Conservation (phyloP, 2,797 vertebrate species). For the Poeciliopsis presidionis region DNA sequence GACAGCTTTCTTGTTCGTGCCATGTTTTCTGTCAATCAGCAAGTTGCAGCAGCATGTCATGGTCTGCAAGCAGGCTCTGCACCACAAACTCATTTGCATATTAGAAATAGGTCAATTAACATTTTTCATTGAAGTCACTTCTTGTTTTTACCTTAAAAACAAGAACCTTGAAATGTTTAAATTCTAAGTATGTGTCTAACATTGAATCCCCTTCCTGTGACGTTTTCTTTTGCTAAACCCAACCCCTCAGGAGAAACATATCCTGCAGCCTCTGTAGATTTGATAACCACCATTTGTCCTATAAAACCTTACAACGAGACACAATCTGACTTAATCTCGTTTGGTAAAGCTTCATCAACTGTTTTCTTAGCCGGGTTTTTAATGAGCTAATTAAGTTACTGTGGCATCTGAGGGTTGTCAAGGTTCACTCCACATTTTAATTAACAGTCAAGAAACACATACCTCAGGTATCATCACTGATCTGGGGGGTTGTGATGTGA, state of each 20-base stretch:
- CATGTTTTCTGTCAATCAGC: neutral
- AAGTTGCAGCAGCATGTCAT: neutral
- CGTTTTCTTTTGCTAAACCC: neutral
- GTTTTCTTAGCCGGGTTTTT: slow-evolving; percentile 39
- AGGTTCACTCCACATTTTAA: slow-evolving; percentile 59
- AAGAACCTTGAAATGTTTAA: neutral
- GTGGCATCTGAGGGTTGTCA: slow-evolving; percentile 50
- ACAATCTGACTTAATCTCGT: slow-evolving; percentile 7
- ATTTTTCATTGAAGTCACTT: neutral
- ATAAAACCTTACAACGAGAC: slow-evolving; percentile 17
- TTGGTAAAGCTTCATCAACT: slow-evolving; percentile 18
- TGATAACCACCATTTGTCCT: slow-evolving; percentile 1
- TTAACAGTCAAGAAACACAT: slow-evolving; percentile 51
- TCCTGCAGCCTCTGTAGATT: neutral
- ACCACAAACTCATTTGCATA: neutral
- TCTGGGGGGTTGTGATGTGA: slow-evolving; percentile 37
- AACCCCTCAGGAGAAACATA: neutral
- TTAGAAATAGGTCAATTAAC: neutral
- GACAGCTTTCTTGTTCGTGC: neutral
- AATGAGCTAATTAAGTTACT: slow-evolving; percentile 55
- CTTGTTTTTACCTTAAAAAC: neutral
- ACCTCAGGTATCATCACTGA: slow-evolving; percentile 45
- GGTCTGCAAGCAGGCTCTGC: neutral
- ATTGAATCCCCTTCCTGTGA: neutral
- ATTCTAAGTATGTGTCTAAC: neutral